Percentiles rank a stretch among this genome's conserved stretches.
Evolutionary conservation across 2,113 vertebrate species (phyloP).

Genomic region (Bujurquina vittata): DNA sequence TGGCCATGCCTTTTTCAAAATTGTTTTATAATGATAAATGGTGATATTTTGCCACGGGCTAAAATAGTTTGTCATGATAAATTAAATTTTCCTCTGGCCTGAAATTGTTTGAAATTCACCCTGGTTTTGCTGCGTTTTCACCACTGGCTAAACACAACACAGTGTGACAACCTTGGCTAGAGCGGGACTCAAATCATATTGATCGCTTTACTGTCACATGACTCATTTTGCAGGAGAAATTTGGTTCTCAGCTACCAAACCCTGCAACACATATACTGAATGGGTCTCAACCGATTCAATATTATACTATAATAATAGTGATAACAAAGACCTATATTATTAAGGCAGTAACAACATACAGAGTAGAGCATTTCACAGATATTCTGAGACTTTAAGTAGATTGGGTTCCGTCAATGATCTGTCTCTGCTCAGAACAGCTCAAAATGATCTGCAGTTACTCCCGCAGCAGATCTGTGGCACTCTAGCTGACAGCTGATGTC

Average conservation of each 20-base stretch:
- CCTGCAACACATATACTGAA: background rate
- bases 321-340: background rate
- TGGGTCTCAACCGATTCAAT: background rate
- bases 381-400: background rate
- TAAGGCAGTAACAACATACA: background rate
- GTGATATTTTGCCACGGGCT: background rate
- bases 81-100: background rate
- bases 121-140: background rate
- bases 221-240: background rate
- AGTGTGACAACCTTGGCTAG: background rate
- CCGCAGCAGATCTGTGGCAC: background rate
- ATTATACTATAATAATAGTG: background rate
- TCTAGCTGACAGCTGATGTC: slow-evolving; percentile 8
- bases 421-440: background rate
- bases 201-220: background rate
- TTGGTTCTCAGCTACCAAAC: background rate
- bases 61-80: background rate
- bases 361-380: background rate
- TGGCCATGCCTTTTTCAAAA: background rate
- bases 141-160: background rate
- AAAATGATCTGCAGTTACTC: background rate
- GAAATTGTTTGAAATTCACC: background rate
- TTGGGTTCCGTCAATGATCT: background rate
- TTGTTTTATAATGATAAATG: background rate
- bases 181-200: background rate